Evolutionary conservation across 92 coral and sea anemone genomes (phyloP).

Genomic region (Bergia puertoricense): DNA sequence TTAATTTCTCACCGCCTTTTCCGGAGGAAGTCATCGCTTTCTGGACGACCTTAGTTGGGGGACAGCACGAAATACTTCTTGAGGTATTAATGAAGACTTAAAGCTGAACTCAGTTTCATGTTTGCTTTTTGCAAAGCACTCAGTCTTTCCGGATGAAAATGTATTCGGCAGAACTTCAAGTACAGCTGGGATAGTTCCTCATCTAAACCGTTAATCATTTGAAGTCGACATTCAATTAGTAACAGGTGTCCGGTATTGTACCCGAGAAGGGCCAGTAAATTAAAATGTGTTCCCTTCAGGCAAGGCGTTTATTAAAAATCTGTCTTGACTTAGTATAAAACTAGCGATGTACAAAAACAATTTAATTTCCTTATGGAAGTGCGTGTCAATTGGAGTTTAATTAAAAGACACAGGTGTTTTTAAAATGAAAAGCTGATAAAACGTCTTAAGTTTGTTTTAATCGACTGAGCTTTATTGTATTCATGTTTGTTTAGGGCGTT

Average conservation of each 20-base stretch:
- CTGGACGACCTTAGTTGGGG: not conserved
- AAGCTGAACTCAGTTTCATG: not conserved
- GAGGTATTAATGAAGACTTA: not conserved
- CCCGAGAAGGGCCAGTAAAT: not conserved
- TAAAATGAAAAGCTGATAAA: slow-evolving; percentile 9
- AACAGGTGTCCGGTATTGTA: slow-evolving; percentile 15
- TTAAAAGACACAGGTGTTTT: slow-evolving; percentile 28
- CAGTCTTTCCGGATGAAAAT: not conserved
- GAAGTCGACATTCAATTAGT: slow-evolving; percentile 15
- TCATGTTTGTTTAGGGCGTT: not conserved
- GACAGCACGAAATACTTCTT: not conserved
- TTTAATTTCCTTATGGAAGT: not conserved
- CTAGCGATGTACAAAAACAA: not conserved
- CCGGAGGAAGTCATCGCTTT: not conserved
- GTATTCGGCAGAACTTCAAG: not conserved
- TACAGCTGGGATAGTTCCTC: not conserved
- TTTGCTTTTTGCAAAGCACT: not conserved
- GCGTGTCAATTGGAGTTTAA: slow-evolving; percentile 7
- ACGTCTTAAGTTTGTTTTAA: not conserved
- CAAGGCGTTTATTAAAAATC: slow-evolving; percentile 4
- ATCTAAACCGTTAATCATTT: slow-evolving; percentile 27
- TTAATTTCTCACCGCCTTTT: not conserved
- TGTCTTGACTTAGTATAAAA: not conserved
- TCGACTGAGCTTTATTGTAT: not conserved
- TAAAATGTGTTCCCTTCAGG: slow-evolving; percentile 16